Conservation (phyloP, 1,140 invertebrate species). For the Trichonephila clavata region DNA sequence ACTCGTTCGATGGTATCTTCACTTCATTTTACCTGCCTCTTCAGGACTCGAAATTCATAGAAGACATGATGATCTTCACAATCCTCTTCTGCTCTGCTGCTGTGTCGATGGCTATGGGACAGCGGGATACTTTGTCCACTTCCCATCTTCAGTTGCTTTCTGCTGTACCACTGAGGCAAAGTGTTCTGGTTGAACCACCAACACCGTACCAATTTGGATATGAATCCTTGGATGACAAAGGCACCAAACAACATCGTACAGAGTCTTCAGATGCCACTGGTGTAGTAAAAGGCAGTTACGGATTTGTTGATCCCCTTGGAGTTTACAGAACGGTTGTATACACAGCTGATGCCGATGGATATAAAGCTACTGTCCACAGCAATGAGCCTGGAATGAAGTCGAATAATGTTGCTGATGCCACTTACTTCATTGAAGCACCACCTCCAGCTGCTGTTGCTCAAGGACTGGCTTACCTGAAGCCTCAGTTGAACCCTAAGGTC, state of each 20-base stretch:
- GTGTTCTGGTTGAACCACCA: not conserved
- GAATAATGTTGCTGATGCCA: conserved; percentile 79
- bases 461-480: not conserved
- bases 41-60: not conserved
- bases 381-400: conserved; percentile 75
- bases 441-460: conserved; percentile 36
- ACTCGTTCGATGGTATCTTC: not conserved
- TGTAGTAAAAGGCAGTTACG: conserved; percentile 65
- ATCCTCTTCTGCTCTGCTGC: not conserved
- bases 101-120: not conserved
- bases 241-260: not conserved
- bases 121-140: not conserved
- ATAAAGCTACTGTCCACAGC: conserved; percentile 71
- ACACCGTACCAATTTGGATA: not conserved
- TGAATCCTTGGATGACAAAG: not conserved
- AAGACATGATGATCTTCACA: not conserved
- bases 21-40: conserved; percentile 1
- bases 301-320: conserved; percentile 60
- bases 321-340: conserved; percentile 73
- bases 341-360: conserved; percentile 76
- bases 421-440: conserved; percentile 81
- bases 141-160: not conserved
- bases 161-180: not conserved
- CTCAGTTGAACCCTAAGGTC: not conserved
- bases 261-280: conserved; percentile 37